Conservation (phyloP, 2,113 vertebrate species). For the Phylloscopus whistleri region DNA sequence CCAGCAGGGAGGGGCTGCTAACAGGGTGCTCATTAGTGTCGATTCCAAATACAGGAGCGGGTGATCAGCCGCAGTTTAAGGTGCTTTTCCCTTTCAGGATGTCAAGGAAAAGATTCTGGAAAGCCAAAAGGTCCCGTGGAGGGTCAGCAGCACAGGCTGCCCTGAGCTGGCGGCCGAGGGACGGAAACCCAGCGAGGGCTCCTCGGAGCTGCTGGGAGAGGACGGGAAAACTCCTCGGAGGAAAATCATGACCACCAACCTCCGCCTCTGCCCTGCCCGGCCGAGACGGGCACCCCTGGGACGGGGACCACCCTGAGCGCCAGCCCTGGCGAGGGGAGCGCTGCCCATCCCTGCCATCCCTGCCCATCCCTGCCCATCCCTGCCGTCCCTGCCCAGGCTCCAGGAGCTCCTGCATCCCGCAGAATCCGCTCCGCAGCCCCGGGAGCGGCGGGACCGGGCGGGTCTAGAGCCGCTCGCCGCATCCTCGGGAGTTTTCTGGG, state of each 20-base stretch:
- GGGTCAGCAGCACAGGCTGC: fast-evolving
- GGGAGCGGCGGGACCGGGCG: neutral
- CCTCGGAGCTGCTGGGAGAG: neutral
- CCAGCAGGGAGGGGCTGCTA: neutral
- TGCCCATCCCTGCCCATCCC: too few relatives aligned
- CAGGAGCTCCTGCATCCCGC: fast-evolving
- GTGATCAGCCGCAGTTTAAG: neutral
- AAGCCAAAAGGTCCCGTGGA: fast-evolving
- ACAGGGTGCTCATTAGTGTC: neutral
- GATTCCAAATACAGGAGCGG: neutral
- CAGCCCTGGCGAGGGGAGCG: fast-evolving
- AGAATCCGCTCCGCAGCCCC: fast-evolving
- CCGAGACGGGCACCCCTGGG: neutral
- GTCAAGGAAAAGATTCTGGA: neutral
- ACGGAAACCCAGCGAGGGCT: neutral
- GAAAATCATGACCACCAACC: neutral
- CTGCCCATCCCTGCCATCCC: fast-evolving
- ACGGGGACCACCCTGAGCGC: neutral
- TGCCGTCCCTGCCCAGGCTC: fast-evolving
- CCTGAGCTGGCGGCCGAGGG: neutral
- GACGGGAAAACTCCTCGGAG: neutral
- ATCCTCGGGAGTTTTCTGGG: neutral
- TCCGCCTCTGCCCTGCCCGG: neutral
- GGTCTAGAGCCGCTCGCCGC: neutral
- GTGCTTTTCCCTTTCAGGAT: neutral